Conservation (phyloP, 2,113 vertebrate genomes). For the Chaetorhynchus papuensis region DNA sequence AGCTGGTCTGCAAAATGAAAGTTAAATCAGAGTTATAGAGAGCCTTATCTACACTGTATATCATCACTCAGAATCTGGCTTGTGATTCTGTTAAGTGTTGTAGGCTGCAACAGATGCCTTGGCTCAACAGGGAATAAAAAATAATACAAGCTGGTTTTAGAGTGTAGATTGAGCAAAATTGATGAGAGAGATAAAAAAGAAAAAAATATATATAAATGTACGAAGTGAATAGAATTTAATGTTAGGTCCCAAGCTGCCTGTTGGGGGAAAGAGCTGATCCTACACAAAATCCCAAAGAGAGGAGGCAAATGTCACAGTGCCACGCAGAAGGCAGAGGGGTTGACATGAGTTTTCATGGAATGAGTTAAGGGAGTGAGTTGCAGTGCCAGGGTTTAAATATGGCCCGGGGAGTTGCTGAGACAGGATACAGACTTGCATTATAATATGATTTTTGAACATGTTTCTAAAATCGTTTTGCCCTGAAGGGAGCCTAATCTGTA, state of each 20-base stretch:
- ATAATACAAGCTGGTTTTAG: constrained; percentile 8
- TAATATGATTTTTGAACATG: not conserved
- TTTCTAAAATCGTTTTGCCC: constrained; percentile 29
- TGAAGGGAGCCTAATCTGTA: not conserved
- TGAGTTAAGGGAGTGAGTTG: not conserved
- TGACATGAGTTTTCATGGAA: not conserved
- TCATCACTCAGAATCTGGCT: not conserved
- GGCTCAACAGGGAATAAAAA: constrained; percentile 23
- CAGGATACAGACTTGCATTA: not conserved
- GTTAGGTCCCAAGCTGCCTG: not conserved
- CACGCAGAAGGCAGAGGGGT: not conserved
- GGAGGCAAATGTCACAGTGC: not conserved
- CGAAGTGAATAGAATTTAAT: not conserved
- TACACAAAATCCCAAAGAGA: not conserved
- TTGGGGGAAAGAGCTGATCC: not conserved
- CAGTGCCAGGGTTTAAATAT: not conserved
- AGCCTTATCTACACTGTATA: not conserved
- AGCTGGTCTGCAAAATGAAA: not conserved
- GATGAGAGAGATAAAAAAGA: not conserved
- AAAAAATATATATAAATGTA: not conserved
- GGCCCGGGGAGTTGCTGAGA: not conserved
- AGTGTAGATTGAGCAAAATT: not conserved
- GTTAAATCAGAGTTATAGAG: not conserved
- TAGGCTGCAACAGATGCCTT: constrained; percentile 43
- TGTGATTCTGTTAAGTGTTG: constrained; percentile 2